phyloP scores from a whole-genome alignment of 2,797 vertebrate genomes.

The Melopsittacus undulatus region DNA sequence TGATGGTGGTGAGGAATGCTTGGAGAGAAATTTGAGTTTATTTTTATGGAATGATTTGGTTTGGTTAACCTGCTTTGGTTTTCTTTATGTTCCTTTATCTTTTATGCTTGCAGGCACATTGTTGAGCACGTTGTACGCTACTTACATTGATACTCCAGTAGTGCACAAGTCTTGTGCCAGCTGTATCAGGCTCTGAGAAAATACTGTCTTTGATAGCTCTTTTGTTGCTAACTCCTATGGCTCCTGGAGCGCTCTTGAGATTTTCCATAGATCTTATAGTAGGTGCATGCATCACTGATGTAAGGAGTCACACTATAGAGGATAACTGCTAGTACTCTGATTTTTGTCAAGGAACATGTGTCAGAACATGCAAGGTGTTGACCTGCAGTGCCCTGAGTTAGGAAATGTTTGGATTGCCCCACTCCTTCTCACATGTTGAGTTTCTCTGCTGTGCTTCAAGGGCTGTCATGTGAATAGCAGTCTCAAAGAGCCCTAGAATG shows the following conservation, averaged over 20 bases:
- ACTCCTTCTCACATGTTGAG: neutral
- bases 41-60: neutral
- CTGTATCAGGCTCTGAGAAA: neutral
- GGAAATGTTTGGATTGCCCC: neutral
- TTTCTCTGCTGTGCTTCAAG: neutral
- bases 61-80: neutral
- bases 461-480: neutral
- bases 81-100: neutral
- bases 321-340: neutral
- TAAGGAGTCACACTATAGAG: neutral
- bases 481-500: neutral
- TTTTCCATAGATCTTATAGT: neutral
- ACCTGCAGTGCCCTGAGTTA: neutral
- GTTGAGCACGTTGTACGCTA: rapidly evolving
- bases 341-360: rapidly evolving
- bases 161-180: neutral
- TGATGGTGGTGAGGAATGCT: neutral
- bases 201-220: neutral
- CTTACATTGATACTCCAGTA: neutral
- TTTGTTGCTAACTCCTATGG: neutral
- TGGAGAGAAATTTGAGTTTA: neutral
- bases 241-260: neutral
- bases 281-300: rapidly evolving
- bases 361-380: neutral
- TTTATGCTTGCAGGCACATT: rapidly evolving